Evolutionary conservation across 2,888 invertebrate species (phyloP).

Genomic region (Agonopterix heracliana): DNA sequence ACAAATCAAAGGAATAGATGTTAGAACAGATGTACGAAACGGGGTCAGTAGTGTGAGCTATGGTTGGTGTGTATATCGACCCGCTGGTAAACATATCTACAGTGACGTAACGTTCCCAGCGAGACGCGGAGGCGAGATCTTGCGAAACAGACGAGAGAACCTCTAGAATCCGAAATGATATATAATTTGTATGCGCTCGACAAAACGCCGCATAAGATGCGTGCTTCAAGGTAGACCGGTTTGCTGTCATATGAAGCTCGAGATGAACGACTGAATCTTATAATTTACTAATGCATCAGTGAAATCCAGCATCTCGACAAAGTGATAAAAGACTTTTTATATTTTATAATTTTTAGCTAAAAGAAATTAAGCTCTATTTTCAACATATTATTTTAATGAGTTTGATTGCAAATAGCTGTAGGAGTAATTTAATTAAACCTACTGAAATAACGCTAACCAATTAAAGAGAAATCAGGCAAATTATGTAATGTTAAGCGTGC

Average conservation of each 20-base stretch:
- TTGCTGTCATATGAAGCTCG: constrained; percentile 6
- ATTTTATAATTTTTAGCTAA: too few species aligned
- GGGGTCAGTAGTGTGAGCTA: constrained; percentile 64
- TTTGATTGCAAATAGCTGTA: too few species aligned
- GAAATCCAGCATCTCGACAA: too few species aligned
- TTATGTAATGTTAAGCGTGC: not conserved
- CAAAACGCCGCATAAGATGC: constrained; percentile 34
- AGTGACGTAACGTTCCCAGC: constrained; percentile 48
- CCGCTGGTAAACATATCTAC: constrained; percentile 55
- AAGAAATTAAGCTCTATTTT: too few species aligned
- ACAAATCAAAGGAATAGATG: constrained; percentile 44
- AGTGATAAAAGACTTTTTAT: too few species aligned
- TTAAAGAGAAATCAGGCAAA: not conserved
- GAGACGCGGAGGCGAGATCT: constrained; percentile 35
- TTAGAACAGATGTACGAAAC: constrained; percentile 54
- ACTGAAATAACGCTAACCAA: not conserved
- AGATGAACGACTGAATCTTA: not conserved
- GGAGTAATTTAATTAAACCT: too few species aligned
- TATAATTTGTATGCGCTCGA: constrained; percentile 43
- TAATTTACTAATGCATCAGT: not conserved
- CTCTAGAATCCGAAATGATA: constrained; percentile 44
- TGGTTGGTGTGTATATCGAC: constrained; percentile 31
- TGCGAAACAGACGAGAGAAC: constrained; percentile 52
- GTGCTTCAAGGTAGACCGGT: constrained; percentile 60
- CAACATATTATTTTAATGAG: too few species aligned